Percentiles rank a stretch among this genome's conserved stretches.
phyloP scores from a whole-genome alignment of 2,888 invertebrate genomes.

The Scaptomyza parva region DNA sequence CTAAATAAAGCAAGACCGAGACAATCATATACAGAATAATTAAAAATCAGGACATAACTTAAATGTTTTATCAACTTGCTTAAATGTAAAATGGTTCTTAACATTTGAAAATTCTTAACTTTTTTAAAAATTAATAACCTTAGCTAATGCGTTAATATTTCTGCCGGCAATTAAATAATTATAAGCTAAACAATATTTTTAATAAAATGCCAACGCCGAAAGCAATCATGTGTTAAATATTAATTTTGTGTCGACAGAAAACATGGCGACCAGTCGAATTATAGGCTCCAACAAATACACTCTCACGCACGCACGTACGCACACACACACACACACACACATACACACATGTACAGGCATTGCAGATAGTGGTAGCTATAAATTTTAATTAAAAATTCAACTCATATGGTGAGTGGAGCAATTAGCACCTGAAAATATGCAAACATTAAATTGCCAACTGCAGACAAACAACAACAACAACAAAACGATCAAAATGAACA shows the following conservation, averaged over 20 bases:
- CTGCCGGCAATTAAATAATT: slow-evolving; percentile 73
- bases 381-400: slow-evolving; percentile 83
- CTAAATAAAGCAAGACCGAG: too few relatives aligned
- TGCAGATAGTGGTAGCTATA: slow-evolving; percentile 60
- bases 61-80: too few relatives aligned
- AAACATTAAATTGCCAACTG: slow-evolving; percentile 82
- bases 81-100: too few relatives aligned
- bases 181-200: slow-evolving; percentile 80
- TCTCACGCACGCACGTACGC: slow-evolving; percentile 15
- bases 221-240: slow-evolving; percentile 82
- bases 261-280: slow-evolving; percentile 65
- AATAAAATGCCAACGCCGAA: slow-evolving; percentile 74
- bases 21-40: too few relatives aligned
- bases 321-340: slow-evolving; percentile 14
- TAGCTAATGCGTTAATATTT: slow-evolving; percentile 38
- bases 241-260: slow-evolving; percentile 74
- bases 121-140: too few relatives aligned
- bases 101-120: too few relatives aligned
- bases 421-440: slow-evolving; percentile 85
- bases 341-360: slow-evolving; percentile 1
- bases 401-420: slow-evolving; percentile 84
- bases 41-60: too few relatives aligned
- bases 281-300: slow-evolving; percentile 37
- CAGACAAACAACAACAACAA: slow-evolving; percentile 49
- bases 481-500: too few relatives aligned